phyloP scores from a whole-genome alignment of 2,888 invertebrate genomes.

The Lasioglossum zephyrum region DNA sequence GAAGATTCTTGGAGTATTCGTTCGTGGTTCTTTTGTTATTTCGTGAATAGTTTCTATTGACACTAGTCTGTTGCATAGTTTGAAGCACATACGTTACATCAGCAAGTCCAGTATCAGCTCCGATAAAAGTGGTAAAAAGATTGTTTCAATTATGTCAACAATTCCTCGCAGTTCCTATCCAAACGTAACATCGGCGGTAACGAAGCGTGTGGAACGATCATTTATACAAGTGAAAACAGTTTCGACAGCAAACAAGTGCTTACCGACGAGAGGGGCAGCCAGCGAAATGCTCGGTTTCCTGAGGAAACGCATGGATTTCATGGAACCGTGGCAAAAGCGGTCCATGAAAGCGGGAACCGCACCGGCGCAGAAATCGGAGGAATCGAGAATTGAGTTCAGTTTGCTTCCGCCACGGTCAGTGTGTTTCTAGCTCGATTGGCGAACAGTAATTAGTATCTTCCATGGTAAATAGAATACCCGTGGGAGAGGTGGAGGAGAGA shows the following conservation, averaged over 20 bases:
- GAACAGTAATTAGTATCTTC: conserved; percentile 26
- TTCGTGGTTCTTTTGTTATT: background rate
- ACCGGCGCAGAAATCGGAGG: background rate
- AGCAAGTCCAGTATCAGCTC: too few relatives aligned
- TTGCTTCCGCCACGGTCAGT: conserved; percentile 18
- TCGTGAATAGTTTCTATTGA: background rate
- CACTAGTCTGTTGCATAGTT: background rate
- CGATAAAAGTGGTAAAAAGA: too few relatives aligned
- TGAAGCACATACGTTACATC: too few relatives aligned
- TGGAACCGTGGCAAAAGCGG: background rate
- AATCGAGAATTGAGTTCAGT: background rate
- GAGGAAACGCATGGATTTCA: background rate
- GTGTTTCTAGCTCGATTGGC: conserved; percentile 33
- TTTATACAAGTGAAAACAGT: background rate
- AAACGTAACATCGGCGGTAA: too few relatives aligned
- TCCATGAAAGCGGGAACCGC: background rate
- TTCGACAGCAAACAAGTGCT: background rate
- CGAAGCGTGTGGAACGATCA: background rate
- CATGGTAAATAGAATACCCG: conserved; percentile 4
- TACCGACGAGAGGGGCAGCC: background rate
- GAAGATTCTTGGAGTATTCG: background rate
- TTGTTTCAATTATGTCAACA: too few relatives aligned
- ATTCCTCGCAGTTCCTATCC: too few relatives aligned
- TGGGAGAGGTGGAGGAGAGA: background rate
- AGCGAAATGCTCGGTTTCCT: background rate